Conservation (phyloP, 2,113 vertebrate genomes). For the Gulo gulo region DNA sequence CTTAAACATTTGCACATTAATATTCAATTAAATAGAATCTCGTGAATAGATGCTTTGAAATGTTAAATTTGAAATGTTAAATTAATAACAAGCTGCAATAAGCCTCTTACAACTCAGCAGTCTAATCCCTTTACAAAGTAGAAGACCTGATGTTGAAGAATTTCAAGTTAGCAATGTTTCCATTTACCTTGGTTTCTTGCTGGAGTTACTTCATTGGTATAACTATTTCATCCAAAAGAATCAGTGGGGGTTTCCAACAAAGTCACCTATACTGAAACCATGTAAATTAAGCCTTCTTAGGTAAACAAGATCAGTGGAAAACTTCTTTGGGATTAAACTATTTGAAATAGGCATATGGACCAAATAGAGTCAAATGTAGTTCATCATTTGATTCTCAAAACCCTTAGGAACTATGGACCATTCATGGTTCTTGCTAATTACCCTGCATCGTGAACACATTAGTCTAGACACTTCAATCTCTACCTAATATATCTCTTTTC, state of each 20-base stretch:
- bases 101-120: not conserved
- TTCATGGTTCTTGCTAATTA: not conserved
- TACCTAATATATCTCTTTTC: not conserved
- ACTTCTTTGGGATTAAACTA: not conserved
- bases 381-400: not conserved
- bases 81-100: constrained; percentile 35
- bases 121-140: constrained; percentile 7
- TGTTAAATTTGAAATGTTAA: constrained; percentile 43
- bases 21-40: constrained; percentile 5
- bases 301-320: not conserved
- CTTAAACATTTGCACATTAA: constrained; percentile 42
- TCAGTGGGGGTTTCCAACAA: not conserved
- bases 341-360: not conserved
- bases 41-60: constrained; percentile 41
- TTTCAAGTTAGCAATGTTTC: not conserved
- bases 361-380: not conserved
- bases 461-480: not conserved
- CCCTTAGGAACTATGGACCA: not conserved
- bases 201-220: not conserved
- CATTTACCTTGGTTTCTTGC: not conserved
- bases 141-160: not conserved
- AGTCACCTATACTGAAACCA: not conserved
- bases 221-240: not conserved
- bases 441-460: not conserved
- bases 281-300: not conserved